These are phyloP conservation scores for Phalacrocorax carbo DNA, from an alignment of 2,113 vertebrate genomes.

Conservation along the genomic window DNA sequence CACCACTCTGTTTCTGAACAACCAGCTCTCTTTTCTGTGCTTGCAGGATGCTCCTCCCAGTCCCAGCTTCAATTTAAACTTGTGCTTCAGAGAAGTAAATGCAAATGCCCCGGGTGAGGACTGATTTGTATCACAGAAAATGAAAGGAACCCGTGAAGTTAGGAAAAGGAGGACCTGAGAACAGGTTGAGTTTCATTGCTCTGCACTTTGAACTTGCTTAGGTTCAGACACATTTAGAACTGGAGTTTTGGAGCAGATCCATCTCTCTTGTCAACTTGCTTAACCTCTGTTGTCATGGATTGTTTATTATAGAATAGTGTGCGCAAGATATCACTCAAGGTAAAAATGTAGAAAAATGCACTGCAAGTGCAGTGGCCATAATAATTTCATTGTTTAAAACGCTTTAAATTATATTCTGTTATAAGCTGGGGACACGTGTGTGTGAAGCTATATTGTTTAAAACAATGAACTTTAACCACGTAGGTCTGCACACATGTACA, in stretches of 20 bases:
- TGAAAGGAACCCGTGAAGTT: not conserved
- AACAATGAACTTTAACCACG: not conserved
- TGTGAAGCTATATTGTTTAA: not conserved
- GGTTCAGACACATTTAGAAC: not conserved
- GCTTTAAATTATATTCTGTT: not conserved
- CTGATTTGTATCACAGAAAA: not conserved
- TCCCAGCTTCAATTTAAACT: not conserved
- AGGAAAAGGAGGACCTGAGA: not conserved
- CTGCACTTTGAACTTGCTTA: not conserved
- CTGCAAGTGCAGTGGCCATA: not conserved
- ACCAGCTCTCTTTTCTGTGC: not conserved
- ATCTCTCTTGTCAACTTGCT: not conserved
- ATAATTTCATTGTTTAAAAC: not conserved
- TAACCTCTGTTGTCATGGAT: not conserved
- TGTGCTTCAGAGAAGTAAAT: not conserved
- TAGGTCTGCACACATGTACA: not conserved
- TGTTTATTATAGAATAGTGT: not conserved
- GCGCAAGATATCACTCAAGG: not conserved
- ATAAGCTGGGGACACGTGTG: not conserved
- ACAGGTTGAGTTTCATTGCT: not conserved
- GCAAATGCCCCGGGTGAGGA: not conserved
- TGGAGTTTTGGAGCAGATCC: not conserved
- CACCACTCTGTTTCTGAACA: not conserved
- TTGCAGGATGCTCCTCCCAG: not conserved
- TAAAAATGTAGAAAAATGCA: slow-evolving; percentile 18